Conservation (phyloP, 2,113 vertebrate genomes). For the Mola mola region DNA sequence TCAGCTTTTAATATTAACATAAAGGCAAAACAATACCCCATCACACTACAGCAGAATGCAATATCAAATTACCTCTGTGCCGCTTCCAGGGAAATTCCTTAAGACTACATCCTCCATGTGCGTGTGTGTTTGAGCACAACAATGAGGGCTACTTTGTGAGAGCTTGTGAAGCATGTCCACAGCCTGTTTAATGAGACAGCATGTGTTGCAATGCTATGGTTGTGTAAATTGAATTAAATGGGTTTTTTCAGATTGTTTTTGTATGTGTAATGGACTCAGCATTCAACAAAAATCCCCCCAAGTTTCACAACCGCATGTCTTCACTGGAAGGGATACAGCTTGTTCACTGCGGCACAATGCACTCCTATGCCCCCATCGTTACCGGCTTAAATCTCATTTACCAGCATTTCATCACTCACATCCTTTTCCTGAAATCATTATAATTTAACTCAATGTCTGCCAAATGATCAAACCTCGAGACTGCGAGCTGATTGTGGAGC, state of each 20-base stretch:
- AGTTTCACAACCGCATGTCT: constrained; percentile 21
- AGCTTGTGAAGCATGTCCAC: constrained; percentile 56
- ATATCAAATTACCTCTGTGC: constrained; percentile 47
- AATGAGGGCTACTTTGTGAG: constrained; percentile 50
- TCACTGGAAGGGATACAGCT: constrained; percentile 7
- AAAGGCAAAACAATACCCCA: constrained; percentile 22
- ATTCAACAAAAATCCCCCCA: constrained; percentile 11
- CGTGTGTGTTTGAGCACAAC: constrained; percentile 16
- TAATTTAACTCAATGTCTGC: not conserved
- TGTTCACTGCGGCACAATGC: too few relatives aligned
- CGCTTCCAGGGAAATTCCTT: constrained; percentile 49
- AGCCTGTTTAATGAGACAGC: constrained; percentile 71
- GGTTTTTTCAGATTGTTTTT: constrained; percentile 39
- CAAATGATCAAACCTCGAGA: constrained; percentile 7
- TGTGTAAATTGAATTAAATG: constrained; percentile 74
- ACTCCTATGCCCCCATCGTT: too few relatives aligned
- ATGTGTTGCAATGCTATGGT: constrained; percentile 60
- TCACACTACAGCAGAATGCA: constrained; percentile 23
- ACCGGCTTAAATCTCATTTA: too few relatives aligned
- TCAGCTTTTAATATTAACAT: constrained; percentile 15
- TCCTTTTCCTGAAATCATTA: too few relatives aligned
- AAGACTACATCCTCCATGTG: constrained; percentile 29
- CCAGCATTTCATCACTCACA: too few relatives aligned
- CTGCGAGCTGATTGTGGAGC: constrained; percentile 14
- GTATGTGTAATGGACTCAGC: constrained; percentile 10